Evolutionary conservation across 2,888 invertebrate genomes (phyloP), one percentile per base, ranked within the genome.

Genomic region (Stegana nigrithorax): DNA sequence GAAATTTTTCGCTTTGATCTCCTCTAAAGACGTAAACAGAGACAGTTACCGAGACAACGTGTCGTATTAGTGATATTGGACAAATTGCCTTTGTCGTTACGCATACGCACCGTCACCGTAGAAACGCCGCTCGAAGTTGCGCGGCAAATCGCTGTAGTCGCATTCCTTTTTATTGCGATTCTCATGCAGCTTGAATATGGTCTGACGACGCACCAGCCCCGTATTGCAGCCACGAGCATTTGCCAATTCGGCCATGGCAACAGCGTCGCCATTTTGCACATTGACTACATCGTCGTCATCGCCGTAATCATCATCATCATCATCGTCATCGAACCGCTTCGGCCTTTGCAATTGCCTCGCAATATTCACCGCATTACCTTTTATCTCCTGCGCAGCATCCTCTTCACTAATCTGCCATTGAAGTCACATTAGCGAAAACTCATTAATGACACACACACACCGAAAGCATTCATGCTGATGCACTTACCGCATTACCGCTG

Each of bases 311-410:
- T 39, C 66, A 14, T 77, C 72, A 2, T 70, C 79, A 45, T 83
- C 80, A 4, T 84, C 83, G 17, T 84, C 85, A 44, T 83, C 84
- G 27, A 82, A 71, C 19, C 83, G 81, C 63, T 82, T 83, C 8
- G 87, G 84, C 14, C 86, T 82, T 76, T 90, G 90, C 55, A 90
- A 72, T 57, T 88, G 86, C 6, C 87, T 82, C 0, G 89, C 90
- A 58, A 90, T 89, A 71, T 89, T 88, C n/a, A 90, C 88, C 0
- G 89, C 89, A 78, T 88, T 88, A 65, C 89, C 88, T 59, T 87
- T 87, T 19, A 89, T 86, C 68, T 89, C 86, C 23, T 87, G 87
- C 55, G 88, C 87, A n/a, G 88, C 83, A 61, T 84, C 83, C 63
- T 83, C 81, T 53, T 81, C 82, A 51, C 78, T 80, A 19, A 80